Conservation (phyloP, 2,888 invertebrate genomes). For the Mamestra brassicae region DNA sequence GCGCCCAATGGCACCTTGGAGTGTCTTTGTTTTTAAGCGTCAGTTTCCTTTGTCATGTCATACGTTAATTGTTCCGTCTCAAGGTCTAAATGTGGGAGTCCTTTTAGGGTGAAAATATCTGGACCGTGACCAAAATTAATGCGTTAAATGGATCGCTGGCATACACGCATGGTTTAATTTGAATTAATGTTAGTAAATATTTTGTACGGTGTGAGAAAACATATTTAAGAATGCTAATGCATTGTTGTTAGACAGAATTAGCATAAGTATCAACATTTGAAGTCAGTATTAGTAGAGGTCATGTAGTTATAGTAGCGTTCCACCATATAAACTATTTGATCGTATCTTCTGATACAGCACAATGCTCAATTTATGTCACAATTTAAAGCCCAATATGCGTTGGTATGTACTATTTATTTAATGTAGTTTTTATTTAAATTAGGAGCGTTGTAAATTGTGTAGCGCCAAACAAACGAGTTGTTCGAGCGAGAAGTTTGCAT, state of each 20-base stretch:
- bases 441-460: conserved; percentile 4
- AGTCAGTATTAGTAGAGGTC: conserved; percentile 57
- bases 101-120: conserved; percentile 68
- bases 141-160: conserved; percentile 53
- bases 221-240: conserved; percentile 47
- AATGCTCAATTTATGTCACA: conserved; percentile 64
- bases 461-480: conserved; percentile 12
- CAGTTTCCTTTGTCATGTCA: conserved; percentile 75
- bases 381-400: conserved; percentile 56
- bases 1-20: conserved; percentile 84
- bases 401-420: conserved; percentile 48
- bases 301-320: conserved; percentile 39
- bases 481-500: not conserved
- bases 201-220: conserved; percentile 58
- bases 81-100: conserved; percentile 68
- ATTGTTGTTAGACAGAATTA: conserved; percentile 59
- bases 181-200: conserved; percentile 52
- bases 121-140: conserved; percentile 65
- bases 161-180: conserved; percentile 52
- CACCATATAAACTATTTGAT: conserved; percentile 60
- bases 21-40: conserved; percentile 75
- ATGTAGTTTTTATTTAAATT: conserved; percentile 51
- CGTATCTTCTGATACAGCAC: conserved; percentile 62
- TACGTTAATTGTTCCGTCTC: conserved; percentile 74
- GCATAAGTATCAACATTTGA: conserved; percentile 62